Percentiles rank a stretch among this genome's conserved stretches.
Conservation (phyloP, 2,113 vertebrate genomes). For the Pelusios castaneus region DNA sequence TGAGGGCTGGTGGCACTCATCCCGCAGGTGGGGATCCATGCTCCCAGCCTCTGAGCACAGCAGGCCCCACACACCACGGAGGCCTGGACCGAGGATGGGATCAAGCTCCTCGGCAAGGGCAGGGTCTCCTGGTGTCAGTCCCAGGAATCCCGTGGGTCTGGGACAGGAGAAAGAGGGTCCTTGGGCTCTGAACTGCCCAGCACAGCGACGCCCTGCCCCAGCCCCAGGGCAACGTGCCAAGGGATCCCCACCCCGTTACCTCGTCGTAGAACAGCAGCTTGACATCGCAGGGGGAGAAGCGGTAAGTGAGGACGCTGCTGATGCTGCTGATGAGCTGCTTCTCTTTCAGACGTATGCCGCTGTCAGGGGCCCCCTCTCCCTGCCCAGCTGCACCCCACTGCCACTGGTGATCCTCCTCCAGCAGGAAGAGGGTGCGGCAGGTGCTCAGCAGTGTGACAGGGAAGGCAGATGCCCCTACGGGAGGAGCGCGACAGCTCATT, state of each 20-base stretch:
- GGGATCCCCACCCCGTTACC: conserved; percentile 69
- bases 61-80: background rate
- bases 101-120: background rate
- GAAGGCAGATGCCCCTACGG: conserved; percentile 62
- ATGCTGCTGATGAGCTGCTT: conserved; percentile 78
- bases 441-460: conserved; percentile 82
- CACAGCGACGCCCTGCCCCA: background rate
- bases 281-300: conserved; percentile 78
- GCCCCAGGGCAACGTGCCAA: background rate
- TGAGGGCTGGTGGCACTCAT: accelerated
- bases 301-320: conserved; percentile 84
- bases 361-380: background rate
- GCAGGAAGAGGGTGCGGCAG: conserved; percentile 74
- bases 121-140: too few relatives aligned
- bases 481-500: background rate
- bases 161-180: background rate
- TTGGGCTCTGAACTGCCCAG: background rate
- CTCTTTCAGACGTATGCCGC: conserved; percentile 60
- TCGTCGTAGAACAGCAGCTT: conserved; percentile 92
- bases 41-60: background rate
- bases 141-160: background rate
- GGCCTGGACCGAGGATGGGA: background rate
- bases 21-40: too few relatives aligned
- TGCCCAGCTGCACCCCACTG: conserved; percentile 33
- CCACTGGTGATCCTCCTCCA: conserved; percentile 80